Evolutionary conservation across 2,797 vertebrate genomes (phyloP).

Genomic region (Catamblyrhynchus diadema): DNA sequence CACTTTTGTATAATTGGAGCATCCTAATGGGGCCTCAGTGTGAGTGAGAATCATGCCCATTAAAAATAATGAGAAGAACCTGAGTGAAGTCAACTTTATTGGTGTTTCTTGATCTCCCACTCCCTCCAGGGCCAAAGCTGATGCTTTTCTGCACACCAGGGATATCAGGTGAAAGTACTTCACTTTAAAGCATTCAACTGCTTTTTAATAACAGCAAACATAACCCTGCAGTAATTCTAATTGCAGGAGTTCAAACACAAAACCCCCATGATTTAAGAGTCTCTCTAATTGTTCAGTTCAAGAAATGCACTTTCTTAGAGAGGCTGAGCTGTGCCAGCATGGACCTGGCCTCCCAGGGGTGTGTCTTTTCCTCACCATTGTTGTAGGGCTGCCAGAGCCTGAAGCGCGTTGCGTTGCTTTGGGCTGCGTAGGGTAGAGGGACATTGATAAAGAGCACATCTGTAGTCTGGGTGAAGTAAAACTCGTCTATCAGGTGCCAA

Average conservation of each 20-base stretch:
- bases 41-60: constrained; percentile 3
- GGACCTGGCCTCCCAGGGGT: not conserved
- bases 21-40: not conserved
- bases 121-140: not conserved
- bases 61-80: constrained; percentile 36
- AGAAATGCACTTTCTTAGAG: not conserved
- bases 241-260: not conserved
- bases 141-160: not conserved
- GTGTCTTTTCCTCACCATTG: constrained; percentile 78
- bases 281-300: not conserved
- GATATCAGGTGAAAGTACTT: not conserved
- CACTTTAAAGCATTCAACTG: not conserved
- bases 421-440: constrained; percentile 87
- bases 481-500: constrained; percentile 96
- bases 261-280: not conserved
- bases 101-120: not conserved
- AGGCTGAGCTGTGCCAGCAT: not conserved
- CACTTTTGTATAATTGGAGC: not conserved
- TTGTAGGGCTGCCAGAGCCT: constrained; percentile 98
- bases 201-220: not conserved
- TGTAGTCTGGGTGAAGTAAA: constrained; percentile 94
- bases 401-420: constrained; percentile 92
- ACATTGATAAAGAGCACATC: constrained; percentile 93
- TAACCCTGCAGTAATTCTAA: not conserved
- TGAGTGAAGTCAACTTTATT: not conserved